These are phyloP conservation scores for Lerema accius DNA, from an alignment of 1,140 invertebrate genomes.

Conservation along the genomic window DNA sequence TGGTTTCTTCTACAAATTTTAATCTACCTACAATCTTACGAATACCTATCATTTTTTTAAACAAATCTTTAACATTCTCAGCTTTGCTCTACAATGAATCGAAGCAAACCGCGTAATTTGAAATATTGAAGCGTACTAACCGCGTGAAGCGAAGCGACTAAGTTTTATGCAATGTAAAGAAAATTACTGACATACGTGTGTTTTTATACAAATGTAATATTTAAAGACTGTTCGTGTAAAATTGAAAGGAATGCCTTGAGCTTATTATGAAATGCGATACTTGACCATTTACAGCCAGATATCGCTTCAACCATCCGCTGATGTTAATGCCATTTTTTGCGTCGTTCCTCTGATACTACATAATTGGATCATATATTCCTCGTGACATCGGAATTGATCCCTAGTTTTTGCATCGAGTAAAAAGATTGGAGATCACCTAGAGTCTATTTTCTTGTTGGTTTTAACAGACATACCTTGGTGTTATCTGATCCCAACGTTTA, in stretches of 20 bases:
- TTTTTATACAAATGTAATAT: too few species aligned
- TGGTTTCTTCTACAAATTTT: too few species aligned
- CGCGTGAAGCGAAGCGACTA: too few species aligned
- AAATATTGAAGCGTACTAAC: too few species aligned
- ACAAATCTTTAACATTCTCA: too few species aligned
- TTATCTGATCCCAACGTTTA: constrained; percentile 9
- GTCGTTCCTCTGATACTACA: constrained; percentile 24
- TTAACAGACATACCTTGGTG: constrained; percentile 4
- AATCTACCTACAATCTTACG: too few species aligned
- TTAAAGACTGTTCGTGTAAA: constrained; percentile 5
- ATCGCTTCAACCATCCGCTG: constrained; percentile 14
- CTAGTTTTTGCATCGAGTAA: constrained; percentile 20
- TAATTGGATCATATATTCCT: constrained; percentile 35
- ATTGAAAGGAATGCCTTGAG: constrained; percentile 25
- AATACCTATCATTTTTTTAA: too few species aligned
- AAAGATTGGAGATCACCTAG: constrained; percentile 17
- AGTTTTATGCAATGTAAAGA: too few species aligned
- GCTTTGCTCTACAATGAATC: too few species aligned
- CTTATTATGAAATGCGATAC: constrained; percentile 33
- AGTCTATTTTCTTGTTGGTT: constrained; percentile 13
- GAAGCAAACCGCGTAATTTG: too few species aligned
- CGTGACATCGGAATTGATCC: constrained; percentile 32
- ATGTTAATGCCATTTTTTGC: constrained; percentile 30
- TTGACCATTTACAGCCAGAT: constrained; percentile 29
- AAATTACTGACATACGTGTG: too few species aligned